phyloP scores from a whole-genome alignment of 2,797 vertebrate species.

The Natrix natrix region DNA sequence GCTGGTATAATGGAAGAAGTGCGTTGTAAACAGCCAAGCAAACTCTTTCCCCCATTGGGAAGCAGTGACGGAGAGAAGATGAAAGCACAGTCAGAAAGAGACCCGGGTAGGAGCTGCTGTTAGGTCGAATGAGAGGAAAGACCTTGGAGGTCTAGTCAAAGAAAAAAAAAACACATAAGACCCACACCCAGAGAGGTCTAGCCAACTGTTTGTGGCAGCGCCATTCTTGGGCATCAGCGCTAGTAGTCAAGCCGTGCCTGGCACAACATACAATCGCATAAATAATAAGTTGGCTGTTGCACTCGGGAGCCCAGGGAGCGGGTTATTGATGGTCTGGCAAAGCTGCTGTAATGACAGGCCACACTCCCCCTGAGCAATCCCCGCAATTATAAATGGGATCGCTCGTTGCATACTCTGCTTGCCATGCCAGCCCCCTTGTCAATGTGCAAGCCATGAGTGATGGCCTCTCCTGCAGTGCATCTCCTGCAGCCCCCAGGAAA shows the following conservation, averaged over 20 bases:
- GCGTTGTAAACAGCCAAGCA: neutral
- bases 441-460: constrained; percentile 2
- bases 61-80: neutral
- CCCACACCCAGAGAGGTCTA: neutral
- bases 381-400: constrained; percentile 26
- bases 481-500: neutral
- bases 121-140: neutral
- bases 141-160: neutral
- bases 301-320: constrained; percentile 7
- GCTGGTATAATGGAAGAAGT: neutral
- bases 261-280: constrained; percentile 1
- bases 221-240: neutral
- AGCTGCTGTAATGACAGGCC: constrained; percentile 25
- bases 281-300: constrained; percentile 30
- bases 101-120: neutral
- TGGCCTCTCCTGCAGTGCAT: neutral
- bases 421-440: constrained; percentile 14
- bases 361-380: constrained; percentile 19
- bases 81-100: neutral
- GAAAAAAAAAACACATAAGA: neutral
- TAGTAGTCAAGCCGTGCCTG: neutral
- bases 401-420: constrained; percentile 1
- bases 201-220: constrained; percentile 3
- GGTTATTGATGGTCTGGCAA: constrained; percentile 31
- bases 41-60: neutral